Conservation (phyloP, 1,140 invertebrate species). For the Drosophila sulfurigaster region DNA sequence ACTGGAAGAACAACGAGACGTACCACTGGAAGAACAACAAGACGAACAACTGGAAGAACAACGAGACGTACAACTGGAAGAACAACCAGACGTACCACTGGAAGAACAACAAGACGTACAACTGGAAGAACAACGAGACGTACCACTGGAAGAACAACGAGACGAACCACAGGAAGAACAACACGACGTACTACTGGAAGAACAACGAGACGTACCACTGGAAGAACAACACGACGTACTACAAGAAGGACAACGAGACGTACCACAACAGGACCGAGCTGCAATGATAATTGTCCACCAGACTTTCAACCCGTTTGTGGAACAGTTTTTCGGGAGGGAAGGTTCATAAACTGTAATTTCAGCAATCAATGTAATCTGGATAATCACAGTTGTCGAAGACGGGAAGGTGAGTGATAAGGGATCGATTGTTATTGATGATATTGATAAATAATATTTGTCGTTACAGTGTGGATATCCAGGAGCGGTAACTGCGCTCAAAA, state of each 20-base stretch:
- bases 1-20: background rate
- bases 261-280: background rate
- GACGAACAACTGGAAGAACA: background rate
- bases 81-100: too few species aligned
- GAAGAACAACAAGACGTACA: background rate
- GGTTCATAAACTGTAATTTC: constrained; percentile 5
- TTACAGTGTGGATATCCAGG: background rate
- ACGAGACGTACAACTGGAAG: background rate
- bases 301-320: constrained; percentile 14
- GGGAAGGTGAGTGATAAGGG: background rate
- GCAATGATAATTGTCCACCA: background rate
- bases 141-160: background rate
- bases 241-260: background rate
- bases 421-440: too few species aligned
- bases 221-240: background rate
- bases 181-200: background rate
- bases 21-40: background rate
- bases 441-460: background rate
- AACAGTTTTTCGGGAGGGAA: background rate
- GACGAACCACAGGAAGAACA: background rate
- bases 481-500: background rate
- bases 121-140: background rate
- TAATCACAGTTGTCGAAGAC: background rate
- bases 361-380: background rate
- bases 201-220: too few species aligned